A percentile compares a stretch with the other conserved stretches of the same genome.
Evolutionary conservation across 2,113 vertebrate species (phyloP).

Genomic region (Lichenostomus cassidix): DNA sequence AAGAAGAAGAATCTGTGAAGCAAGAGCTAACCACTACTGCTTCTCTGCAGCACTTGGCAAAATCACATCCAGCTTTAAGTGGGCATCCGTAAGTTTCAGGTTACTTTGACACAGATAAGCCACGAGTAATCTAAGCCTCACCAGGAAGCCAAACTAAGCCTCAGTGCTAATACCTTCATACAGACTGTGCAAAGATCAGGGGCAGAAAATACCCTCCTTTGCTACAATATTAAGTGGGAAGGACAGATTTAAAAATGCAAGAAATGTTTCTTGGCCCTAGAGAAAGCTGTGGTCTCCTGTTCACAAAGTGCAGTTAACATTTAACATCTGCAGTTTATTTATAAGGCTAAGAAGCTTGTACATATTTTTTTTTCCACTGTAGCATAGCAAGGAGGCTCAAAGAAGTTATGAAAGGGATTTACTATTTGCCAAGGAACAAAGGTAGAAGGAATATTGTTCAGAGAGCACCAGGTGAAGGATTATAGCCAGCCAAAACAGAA

Average conservation of each 20-base stretch:
- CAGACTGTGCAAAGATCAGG: neutral
- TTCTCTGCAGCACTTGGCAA: neutral
- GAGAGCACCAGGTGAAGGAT: neutral
- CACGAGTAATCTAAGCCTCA: neutral
- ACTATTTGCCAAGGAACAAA: neutral
- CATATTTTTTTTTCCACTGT: neutral
- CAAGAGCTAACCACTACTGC: neutral
- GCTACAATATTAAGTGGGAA: neutral
- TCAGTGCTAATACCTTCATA: neutral
- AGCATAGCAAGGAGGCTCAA: neutral
- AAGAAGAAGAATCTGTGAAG: neutral
- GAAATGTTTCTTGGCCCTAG: neutral
- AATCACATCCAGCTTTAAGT: neutral
- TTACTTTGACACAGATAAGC: neutral
- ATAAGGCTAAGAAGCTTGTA: neutral
- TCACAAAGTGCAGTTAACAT: neutral
- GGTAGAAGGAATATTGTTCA: neutral
- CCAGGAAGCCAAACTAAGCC: neutral
- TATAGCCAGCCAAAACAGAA: neutral
- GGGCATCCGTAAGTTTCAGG: neutral
- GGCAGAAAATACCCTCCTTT: neutral
- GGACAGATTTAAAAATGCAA: neutral
- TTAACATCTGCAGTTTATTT: neutral
- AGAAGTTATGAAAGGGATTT: conserved; percentile 1
- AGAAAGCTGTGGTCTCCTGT: neutral